A percentile compares a stretch with the other conserved stretches of the same genome.
phyloP scores from a whole-genome alignment of 2,113 vertebrate genomes.

The Nestor notabilis region DNA sequence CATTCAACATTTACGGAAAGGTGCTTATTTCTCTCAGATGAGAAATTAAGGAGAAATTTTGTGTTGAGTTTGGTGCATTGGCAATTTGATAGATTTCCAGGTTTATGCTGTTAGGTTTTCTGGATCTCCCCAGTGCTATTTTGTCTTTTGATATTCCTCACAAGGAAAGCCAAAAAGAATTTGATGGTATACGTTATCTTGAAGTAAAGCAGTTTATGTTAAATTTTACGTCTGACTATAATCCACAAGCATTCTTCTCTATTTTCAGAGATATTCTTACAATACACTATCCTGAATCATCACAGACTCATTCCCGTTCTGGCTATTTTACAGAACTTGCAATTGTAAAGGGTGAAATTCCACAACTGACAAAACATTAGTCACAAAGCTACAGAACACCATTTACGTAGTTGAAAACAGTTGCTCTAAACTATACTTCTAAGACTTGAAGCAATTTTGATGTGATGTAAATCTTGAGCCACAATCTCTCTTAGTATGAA shows the following conservation, averaged over 20 bases:
- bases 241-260: background rate
- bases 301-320: background rate
- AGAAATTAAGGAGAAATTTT: background rate
- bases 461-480: background rate
- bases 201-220: background rate
- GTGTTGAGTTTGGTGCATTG: background rate
- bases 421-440: background rate
- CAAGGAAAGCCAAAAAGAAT: background rate
- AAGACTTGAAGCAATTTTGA: background rate
- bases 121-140: background rate
- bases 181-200: background rate
- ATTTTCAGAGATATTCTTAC: background rate
- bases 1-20: background rate
- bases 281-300: slow-evolving; percentile 2
- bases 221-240: background rate
- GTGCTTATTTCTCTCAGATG: background rate
- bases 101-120: background rate
- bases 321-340: slow-evolving; percentile 25
- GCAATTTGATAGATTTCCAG: background rate
- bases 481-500: background rate
- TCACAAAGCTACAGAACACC: slow-evolving; percentile 41
- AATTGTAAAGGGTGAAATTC: slow-evolving; percentile 2
- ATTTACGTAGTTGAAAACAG: background rate
- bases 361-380: slow-evolving; percentile 33
- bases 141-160: background rate